phyloP scores from a whole-genome alignment of 2,113 vertebrate species.

The Eidolon helvum region DNA sequence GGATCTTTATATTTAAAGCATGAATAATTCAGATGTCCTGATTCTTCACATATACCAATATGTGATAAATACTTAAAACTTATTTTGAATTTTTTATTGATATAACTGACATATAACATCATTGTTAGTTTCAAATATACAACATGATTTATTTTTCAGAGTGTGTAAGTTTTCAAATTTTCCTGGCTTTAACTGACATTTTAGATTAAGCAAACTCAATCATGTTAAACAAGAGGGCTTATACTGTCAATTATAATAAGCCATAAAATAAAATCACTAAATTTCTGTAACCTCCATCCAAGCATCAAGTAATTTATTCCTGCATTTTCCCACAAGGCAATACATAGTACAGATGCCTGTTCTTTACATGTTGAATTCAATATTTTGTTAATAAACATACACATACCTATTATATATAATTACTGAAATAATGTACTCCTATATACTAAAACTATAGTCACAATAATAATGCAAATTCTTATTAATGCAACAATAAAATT shows the following conservation, averaged over 20 bases:
- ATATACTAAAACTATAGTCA: neutral
- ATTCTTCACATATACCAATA: neutral
- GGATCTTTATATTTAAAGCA: slow-evolving; percentile 25
- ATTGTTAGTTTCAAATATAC: neutral
- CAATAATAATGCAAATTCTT: slow-evolving; percentile 20
- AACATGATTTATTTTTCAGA: neutral
- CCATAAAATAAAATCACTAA: neutral
- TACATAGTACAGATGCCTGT: neutral
- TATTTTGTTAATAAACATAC: slow-evolving; percentile 20
- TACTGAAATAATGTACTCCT: neutral
- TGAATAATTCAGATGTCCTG: neutral
- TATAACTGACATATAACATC: neutral
- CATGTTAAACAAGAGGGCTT: neutral
- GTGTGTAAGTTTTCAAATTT: neutral
- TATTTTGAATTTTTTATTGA: neutral
- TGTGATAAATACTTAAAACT: neutral
- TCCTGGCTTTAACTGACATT: neutral
- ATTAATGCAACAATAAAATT: slow-evolving; percentile 4
- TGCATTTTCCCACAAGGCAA: neutral
- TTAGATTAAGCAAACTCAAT: neutral
- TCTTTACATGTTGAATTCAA: neutral
- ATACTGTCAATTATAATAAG: neutral
- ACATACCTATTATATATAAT: neutral
- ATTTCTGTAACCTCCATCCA: neutral
- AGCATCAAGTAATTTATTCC: neutral